Conservation (phyloP, 2,888 invertebrate species). For the Acanthoscelides obtectus region DNA sequence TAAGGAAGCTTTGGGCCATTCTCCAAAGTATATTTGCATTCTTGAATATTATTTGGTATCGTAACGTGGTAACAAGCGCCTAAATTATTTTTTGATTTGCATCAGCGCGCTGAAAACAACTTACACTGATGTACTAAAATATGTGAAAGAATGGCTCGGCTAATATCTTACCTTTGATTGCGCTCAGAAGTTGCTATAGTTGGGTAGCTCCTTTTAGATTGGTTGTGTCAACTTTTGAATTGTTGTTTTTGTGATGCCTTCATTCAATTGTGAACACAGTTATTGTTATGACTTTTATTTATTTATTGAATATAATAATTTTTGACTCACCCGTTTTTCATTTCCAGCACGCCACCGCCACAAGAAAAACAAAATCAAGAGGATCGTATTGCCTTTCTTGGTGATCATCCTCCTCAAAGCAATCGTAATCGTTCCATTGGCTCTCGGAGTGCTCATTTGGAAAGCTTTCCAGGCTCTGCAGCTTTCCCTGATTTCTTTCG, state of each 20-base stretch:
- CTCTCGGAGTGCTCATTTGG: conserved; percentile 77
- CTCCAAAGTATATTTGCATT: background rate
- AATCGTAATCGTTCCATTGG: conserved; percentile 80
- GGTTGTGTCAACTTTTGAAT: no score
- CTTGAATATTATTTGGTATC: background rate
- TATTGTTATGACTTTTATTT: no score
- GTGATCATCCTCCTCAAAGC: conserved; percentile 82
- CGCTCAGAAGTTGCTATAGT: no score
- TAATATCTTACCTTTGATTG: no score
- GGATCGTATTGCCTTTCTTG: conserved; percentile 79
- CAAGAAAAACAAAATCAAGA: conserved; percentile 68
- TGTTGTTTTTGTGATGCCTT: background rate
- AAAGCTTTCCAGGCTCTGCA: conserved; percentile 88
- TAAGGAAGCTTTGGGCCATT: background rate
- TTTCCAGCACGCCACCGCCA: conserved; percentile 19
- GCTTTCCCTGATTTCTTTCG: conserved; percentile 83
- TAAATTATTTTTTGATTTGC: background rate
- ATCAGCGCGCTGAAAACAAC: background rate
- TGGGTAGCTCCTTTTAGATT: no score
- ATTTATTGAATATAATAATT: background rate
- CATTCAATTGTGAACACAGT: background rate
- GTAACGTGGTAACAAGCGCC: background rate
- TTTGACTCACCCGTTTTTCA: conserved; percentile 1
- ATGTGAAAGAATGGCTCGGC: no score
- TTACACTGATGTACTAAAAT: no score